These are phyloP conservation scores for Polypedilum pembai DNA, from an alignment of 1,140 invertebrate genomes.

Conservation along the genomic window DNA sequence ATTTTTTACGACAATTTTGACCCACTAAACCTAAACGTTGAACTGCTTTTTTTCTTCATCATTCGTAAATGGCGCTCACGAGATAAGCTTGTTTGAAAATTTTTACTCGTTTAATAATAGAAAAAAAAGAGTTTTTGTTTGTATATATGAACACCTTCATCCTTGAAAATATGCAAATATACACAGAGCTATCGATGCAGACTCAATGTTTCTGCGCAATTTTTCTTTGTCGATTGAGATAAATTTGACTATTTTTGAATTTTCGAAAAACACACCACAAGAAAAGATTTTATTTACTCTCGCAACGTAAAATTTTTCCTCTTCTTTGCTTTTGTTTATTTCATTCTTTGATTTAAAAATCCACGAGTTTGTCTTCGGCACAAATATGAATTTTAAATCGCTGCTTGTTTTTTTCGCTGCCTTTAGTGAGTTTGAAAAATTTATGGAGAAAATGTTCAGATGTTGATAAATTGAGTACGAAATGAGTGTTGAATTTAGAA, in stretches of 20 bases:
- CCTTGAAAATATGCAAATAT: slow-evolving; percentile 26
- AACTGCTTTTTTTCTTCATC: not conserved
- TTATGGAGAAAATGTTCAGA: too few species aligned
- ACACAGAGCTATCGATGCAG: not conserved
- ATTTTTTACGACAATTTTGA: not conserved
- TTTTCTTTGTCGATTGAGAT: not conserved
- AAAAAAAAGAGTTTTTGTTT: not conserved
- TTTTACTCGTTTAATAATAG: slow-evolving; percentile 1
- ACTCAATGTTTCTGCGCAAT: not conserved
- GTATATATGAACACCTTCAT: not conserved
- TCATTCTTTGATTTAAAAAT: not conserved
- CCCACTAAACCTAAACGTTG: not conserved
- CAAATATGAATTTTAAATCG: too few species aligned
- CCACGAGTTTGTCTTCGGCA: not conserved
- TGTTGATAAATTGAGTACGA: too few species aligned
- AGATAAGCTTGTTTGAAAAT: not conserved
- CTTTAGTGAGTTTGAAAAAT: too few species aligned
- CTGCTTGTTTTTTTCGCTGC: too few species aligned
- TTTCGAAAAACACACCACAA: not conserved
- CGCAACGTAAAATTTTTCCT: not conserved
- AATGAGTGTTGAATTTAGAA: too few species aligned
- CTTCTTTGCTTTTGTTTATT: not conserved
- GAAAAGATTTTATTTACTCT: not conserved
- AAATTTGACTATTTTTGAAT: not conserved
- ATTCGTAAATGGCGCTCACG: too few species aligned